These are phyloP conservation scores for Otis tarda DNA, from an alignment of 2,113 vertebrate species.

Conservation along the genomic window DNA sequence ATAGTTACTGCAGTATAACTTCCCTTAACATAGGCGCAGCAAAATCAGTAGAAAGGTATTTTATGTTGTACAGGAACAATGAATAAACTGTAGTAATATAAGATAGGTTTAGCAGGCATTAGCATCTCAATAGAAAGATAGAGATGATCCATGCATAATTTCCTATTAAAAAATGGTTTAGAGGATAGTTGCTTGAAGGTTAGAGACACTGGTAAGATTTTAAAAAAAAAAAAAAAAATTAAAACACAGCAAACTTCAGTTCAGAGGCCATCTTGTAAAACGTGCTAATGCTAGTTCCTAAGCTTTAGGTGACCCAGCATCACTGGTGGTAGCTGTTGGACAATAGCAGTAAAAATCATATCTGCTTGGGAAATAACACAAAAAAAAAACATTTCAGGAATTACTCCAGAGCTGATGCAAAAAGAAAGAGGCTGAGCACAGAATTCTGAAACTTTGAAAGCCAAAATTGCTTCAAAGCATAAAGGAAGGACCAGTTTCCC, in stretches of 20 bases:
- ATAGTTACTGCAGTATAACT: not conserved
- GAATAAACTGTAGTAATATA: not conserved
- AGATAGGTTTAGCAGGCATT: not conserved
- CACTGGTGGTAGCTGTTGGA: not conserved
- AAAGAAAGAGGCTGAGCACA: not conserved
- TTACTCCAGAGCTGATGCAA: not conserved
- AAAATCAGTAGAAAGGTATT: slow-evolving; percentile 7
- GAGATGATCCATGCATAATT: slow-evolving; percentile 18
- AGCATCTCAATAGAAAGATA: slow-evolving; percentile 17
- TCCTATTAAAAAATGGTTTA: not conserved
- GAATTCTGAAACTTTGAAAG: not conserved
- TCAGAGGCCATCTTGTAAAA: not conserved
- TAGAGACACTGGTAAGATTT: not conserved
- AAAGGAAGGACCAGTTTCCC: not conserved
- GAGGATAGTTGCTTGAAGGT: not conserved
- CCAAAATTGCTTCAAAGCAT: not conserved
- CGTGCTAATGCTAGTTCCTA: not conserved
- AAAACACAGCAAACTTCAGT: not conserved
- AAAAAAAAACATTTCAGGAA: not conserved
- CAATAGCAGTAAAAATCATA: not conserved
- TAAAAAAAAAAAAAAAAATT: not conserved
- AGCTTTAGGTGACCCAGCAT: not conserved
- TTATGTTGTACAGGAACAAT: not conserved
- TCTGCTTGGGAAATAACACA: not conserved
- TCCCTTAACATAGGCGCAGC: not conserved